These are phyloP conservation scores for Dryas iulia DNA, from an alignment of 1,140 invertebrate genomes.

Conservation along the genomic window DNA sequence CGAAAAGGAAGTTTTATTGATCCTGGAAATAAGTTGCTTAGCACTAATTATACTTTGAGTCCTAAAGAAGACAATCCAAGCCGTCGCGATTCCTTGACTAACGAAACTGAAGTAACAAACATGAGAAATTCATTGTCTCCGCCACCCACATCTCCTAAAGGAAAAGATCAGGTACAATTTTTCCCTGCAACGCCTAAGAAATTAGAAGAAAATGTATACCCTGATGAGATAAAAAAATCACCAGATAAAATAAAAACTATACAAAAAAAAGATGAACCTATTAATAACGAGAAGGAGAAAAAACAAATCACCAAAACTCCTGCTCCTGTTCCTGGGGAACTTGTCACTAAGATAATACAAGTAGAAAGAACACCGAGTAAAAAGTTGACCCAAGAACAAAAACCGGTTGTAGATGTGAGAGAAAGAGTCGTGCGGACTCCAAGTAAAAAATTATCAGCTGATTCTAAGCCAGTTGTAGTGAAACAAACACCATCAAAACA, in stretches of 20 bases:
- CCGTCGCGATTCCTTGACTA: conserved; percentile 52
- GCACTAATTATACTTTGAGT: conserved; percentile 66
- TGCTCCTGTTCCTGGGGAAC: conserved; percentile 47
- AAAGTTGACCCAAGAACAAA: conserved; percentile 61
- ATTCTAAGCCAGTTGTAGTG: conserved; percentile 47
- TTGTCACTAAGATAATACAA: conserved; percentile 70
- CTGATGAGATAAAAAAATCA: conserved; percentile 55
- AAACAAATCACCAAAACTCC: conserved; percentile 37
- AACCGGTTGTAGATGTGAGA: conserved; percentile 66
- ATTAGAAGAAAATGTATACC: conserved; percentile 61
- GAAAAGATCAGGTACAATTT: conserved; percentile 52
- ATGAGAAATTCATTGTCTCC: conserved; percentile 52
- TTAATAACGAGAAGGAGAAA: conserved; percentile 47
- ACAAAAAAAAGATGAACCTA: conserved; percentile 52
- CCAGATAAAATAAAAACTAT: conserved; percentile 41
- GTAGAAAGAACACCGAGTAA: conserved; percentile 71
- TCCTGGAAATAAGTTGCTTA: conserved; percentile 74
- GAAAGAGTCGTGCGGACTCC: conserved; percentile 72
- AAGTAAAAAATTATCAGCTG: conserved; percentile 58
- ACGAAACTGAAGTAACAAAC: conserved; percentile 39
- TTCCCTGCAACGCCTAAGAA: conserved; percentile 62
- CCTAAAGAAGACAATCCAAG: conserved; percentile 67
- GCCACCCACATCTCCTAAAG: conserved; percentile 58
- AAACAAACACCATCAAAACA: conserved; percentile 50
- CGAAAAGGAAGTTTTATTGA: conserved; percentile 78